Evolutionary conservation across 2,888 invertebrate species (phyloP).

Genomic region (Acrobasis consociella): DNA sequence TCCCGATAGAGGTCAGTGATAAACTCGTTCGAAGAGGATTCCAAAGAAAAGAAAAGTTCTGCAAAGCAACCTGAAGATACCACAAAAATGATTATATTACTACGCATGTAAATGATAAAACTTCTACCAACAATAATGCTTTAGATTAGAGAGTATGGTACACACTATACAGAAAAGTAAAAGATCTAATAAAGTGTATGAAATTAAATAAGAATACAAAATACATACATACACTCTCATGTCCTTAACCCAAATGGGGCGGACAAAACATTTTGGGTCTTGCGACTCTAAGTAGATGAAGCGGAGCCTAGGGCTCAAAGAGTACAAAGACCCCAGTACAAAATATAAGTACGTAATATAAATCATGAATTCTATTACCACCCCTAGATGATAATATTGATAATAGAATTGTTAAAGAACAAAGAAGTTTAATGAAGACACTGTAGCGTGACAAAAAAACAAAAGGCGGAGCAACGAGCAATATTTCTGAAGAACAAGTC

Average conservation of each 20-base stretch:
- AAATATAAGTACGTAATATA: background rate
- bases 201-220: no score
- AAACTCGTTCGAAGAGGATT: constrained; percentile 25
- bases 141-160: no score
- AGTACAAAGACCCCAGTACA: background rate
- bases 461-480: constrained; percentile 3
- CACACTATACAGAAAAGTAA: no score
- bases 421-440: background rate
- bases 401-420: background rate
- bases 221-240: no score
- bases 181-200: no score
- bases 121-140: no score
- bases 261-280: no score
- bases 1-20: constrained; percentile 55
- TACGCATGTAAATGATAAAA: no score
- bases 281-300: no score
- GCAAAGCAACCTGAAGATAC: constrained; percentile 1
- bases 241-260: no score
- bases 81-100: background rate
- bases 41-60: constrained; percentile 15
- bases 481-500: constrained; percentile 31
- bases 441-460: background rate
- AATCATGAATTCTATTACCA: background rate
- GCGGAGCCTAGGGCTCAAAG: background rate
- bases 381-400: background rate